A percentile compares a stretch with the other conserved stretches of the same genome.
Evolutionary conservation across 2,888 invertebrate species (phyloP).

Genomic region (Lottia gigantea): DNA sequence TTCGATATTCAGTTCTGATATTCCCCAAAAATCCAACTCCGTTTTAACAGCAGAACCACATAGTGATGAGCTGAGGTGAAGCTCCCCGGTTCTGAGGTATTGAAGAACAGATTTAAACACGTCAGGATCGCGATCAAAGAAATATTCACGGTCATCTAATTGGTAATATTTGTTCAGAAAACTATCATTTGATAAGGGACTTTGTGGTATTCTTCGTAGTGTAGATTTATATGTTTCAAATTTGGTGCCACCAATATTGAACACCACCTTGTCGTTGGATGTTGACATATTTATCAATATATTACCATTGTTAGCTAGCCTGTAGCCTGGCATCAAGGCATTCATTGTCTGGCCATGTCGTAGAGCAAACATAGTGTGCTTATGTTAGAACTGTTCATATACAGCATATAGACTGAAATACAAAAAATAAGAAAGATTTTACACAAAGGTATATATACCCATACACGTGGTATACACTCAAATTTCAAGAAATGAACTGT

Average conservation of each 20-base stretch:
- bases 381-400: no score
- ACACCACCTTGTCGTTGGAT: constrained; percentile 37
- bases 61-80: constrained; percentile 35
- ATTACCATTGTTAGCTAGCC: constrained; percentile 25
- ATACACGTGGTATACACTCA: no score
- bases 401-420: no score
- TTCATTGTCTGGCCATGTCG: not conserved
- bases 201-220: constrained; percentile 27
- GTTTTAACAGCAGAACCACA: constrained; percentile 37
- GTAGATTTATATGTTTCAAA: constrained; percentile 56
- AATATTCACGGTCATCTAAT: constrained; percentile 31
- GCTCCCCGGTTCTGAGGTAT: constrained; percentile 39
- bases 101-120: constrained; percentile 38
- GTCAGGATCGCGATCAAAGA: constrained; percentile 42
- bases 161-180: constrained; percentile 33
- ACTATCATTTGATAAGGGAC: constrained; percentile 29
- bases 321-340: constrained; percentile 32
- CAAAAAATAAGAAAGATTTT: no score
- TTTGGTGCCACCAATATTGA: constrained; percentile 52
- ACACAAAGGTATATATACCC: no score
- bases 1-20: constrained; percentile 40
- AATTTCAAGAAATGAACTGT: no score
- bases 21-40: constrained; percentile 48
- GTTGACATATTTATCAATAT: constrained; percentile 26
- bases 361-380: no score